phyloP scores from a whole-genome alignment of 2,797 vertebrate species.

The Siniperca undulata region DNA sequence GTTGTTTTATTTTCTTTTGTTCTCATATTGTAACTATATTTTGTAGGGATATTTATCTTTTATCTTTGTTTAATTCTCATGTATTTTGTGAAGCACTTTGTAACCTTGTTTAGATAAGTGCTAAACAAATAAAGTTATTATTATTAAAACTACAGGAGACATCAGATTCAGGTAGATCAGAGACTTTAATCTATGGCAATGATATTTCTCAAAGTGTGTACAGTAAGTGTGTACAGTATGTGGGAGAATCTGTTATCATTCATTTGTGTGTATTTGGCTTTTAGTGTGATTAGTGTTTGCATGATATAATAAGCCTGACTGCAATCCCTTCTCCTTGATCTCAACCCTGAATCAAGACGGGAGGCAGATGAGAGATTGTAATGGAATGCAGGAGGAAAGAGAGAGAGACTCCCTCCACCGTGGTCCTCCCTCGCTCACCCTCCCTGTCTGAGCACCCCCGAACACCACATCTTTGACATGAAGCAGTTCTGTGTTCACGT shows the following conservation, averaged over 20 bases:
- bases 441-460: not conserved
- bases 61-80: too few species aligned
- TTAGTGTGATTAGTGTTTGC: slow-evolving; percentile 12
- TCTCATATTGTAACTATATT: too few species aligned
- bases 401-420: slow-evolving; percentile 32
- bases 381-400: slow-evolving; percentile 71
- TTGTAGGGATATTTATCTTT: too few species aligned
- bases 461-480: slow-evolving; percentile 40
- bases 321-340: slow-evolving; percentile 56
- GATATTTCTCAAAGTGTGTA: slow-evolving; percentile 17
- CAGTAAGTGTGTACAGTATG: slow-evolving; percentile 10
- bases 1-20: too few species aligned
- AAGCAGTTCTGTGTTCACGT: slow-evolving; percentile 46
- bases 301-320: slow-evolving; percentile 44
- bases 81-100: too few species aligned
- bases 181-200: slow-evolving; percentile 9
- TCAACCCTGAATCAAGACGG: slow-evolving; percentile 61
- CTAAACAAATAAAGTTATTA: too few species aligned
- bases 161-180: slow-evolving; percentile 10
- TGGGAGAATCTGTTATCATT: not conserved
- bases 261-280: slow-evolving; percentile 16
- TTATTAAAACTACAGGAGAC: slow-evolving; percentile 11
- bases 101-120: too few species aligned
- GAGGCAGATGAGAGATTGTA: slow-evolving; percentile 68
- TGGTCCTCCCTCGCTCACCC: slow-evolving; percentile 37